A percentile compares a stretch with the other conserved stretches of the same genome.
Conservation (phyloP, 1,140 invertebrate genomes). For the Drosophila albomicans region DNA sequence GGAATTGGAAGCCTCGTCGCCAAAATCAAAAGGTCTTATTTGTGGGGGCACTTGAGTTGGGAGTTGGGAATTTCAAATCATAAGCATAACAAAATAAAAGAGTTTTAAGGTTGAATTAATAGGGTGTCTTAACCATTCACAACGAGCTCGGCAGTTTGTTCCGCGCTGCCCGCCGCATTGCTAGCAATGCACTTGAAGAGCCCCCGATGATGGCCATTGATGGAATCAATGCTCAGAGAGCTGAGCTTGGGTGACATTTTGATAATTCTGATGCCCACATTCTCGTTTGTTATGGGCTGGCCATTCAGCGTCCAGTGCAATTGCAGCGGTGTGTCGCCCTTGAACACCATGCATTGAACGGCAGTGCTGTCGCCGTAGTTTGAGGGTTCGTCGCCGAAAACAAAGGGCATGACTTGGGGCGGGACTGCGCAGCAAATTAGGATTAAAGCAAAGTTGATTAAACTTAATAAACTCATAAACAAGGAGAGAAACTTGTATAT, state of each 20-base stretch:
- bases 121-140: slow-evolving; percentile 87
- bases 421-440: slow-evolving; percentile 73
- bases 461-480: background rate
- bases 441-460: background rate
- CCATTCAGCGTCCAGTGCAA: slow-evolving; percentile 92
- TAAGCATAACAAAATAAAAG: slow-evolving; percentile 28
- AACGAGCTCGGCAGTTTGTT: slow-evolving; percentile 87
- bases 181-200: slow-evolving; percentile 90
- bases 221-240: slow-evolving; percentile 90
- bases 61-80: slow-evolving; percentile 17
- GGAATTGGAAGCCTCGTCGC: slow-evolving; percentile 89
- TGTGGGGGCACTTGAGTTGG: slow-evolving; percentile 87
- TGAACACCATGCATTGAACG: slow-evolving; percentile 89
- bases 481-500: too few species aligned
- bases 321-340: slow-evolving; percentile 90
- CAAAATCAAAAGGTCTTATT: slow-evolving; percentile 89
- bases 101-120: slow-evolving; percentile 8
- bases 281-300: slow-evolving; percentile 79
- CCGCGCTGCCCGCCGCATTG: slow-evolving; percentile 88
- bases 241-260: slow-evolving; percentile 87
- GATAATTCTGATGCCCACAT: slow-evolving; percentile 86
- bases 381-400: slow-evolving; percentile 89
- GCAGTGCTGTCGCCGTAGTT: slow-evolving; percentile 89
- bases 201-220: slow-evolving; percentile 89
- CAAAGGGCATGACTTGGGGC: slow-evolving; percentile 90